A percentile compares a stretch with the other conserved stretches of the same genome.
These are phyloP conservation scores for Slavum lentiscoides DNA, from an alignment of 2,888 invertebrate species.

Conservation along the genomic window DNA sequence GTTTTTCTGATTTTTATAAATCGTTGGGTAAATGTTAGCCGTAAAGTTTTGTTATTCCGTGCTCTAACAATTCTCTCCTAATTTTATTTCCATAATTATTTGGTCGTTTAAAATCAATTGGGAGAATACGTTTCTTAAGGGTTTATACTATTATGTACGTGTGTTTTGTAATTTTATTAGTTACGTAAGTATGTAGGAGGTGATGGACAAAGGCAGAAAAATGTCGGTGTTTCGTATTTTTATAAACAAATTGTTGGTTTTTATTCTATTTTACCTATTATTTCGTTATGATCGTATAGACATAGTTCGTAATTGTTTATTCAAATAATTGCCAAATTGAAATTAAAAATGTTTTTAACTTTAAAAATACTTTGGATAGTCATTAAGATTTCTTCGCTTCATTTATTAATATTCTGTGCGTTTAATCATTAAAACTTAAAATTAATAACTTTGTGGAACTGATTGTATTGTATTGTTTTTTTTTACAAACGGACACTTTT, in stretches of 20 bases:
- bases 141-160: too few species aligned
- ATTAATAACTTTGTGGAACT: not conserved
- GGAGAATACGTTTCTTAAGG: not conserved
- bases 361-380: not conserved
- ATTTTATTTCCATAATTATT: too few species aligned
- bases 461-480: too few species aligned
- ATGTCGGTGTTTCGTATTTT: not conserved
- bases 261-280: not conserved
- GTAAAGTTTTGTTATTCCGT: too few species aligned
- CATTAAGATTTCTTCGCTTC: not conserved
- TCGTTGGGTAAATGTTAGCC: too few species aligned
- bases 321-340: not conserved
- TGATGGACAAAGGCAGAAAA: not conserved
- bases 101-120: too few species aligned
- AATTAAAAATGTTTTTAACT: not conserved
- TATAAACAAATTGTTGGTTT: not conserved
- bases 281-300: not conserved
- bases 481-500: too few species aligned
- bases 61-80: too few species aligned
- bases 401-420: not conserved
- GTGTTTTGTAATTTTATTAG: not conserved
- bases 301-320: not conserved
- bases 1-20: too few species aligned
- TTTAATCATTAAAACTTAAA: constrained; percentile 1
- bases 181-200: not conserved